These are phyloP conservation scores for Apocrypta bakeri DNA, from an alignment of 1,140 invertebrate genomes.

Conservation along the genomic window DNA sequence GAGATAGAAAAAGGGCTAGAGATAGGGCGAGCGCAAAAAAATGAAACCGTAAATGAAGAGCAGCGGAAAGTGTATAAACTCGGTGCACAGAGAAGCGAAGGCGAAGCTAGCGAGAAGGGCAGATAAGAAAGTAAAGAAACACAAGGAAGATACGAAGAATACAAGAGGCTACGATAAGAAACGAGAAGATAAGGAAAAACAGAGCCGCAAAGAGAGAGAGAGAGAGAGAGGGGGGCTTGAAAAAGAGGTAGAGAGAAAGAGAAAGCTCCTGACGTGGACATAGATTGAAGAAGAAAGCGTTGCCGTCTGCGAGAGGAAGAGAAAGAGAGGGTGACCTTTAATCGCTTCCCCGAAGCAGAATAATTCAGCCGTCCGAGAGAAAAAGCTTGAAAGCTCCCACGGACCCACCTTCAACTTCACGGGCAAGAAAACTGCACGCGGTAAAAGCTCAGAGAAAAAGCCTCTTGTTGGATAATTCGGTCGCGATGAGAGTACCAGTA, in stretches of 20 bases:
- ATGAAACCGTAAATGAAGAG: slow-evolving; percentile 1
- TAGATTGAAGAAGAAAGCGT: slow-evolving; percentile 44
- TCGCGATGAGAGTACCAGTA: neutral
- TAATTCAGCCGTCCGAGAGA: slow-evolving; percentile 51
- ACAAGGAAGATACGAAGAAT: slow-evolving; percentile 6
- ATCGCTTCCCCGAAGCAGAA: slow-evolving; percentile 57
- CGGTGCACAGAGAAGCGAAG: neutral
- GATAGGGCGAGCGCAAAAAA: neutral
- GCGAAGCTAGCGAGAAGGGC: neutral
- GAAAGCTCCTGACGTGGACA: slow-evolving; percentile 26
- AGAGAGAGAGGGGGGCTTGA: slow-evolving; percentile 14
- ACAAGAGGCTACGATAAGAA: neutral
- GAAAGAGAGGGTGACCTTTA: slow-evolving; percentile 39
- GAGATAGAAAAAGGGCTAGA: neutral
- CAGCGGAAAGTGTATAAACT: neutral
- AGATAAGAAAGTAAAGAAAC: neutral
- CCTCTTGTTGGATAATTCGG: slow-evolving; percentile 40
- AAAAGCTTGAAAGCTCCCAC: slow-evolving; percentile 42
- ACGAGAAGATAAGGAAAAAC: neutral
- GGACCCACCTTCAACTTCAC: slow-evolving; percentile 26
- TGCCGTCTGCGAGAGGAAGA: neutral
- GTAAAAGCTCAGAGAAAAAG: neutral
- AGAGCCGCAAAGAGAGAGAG: slow-evolving; percentile 4
- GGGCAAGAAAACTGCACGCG: neutral
- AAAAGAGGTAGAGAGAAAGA: neutral